Evolutionary conservation across 2,797 vertebrate genomes (phyloP), one percentile per base, ranked within the genome.

Genomic region (Neolamprologus multifasciatus): DNA sequence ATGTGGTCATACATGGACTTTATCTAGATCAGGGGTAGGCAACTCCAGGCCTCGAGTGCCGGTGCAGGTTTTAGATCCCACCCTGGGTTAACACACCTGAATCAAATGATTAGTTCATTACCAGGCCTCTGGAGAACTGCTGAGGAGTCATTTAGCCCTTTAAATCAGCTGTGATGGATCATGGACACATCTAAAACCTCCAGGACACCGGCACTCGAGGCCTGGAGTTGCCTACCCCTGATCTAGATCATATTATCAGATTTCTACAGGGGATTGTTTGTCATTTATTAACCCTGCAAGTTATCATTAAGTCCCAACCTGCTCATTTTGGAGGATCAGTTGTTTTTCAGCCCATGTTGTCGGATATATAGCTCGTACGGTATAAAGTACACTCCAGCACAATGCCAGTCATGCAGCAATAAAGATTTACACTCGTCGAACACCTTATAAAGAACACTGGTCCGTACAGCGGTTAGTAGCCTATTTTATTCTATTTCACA

Each of bases 271-370:
- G 5, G 43, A 7, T 31, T 31, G 3, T 48, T 17, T 83, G 71
- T 89, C 31, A 84, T 62, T 83, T 40, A 87, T 89, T 78, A 80
- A 92, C 84, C 77, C 62, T 29, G 43, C 2, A 67, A 9, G 64
- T 87, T 69, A 82, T 87, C 54, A 55, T 76, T 62, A 77, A 31
- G 54, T 87, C 80, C n/a, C 62, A 3, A 21, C 8, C 62, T 21
- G n/a, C 71, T 82, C 11, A 36, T 8, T 83, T 80, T 81, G 83
- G 77, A 64, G 6, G 80, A 77, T 84, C 74, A 79, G 80, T 69
- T 78, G 33, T 81, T 86, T 45, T 33, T 54, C 5, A 51, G n/a
- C 14, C 33, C 33, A 12, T 23, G 31, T 36, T 80, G 64, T 81
- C 3, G 19, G 57, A 10, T 36, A 54, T 17, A 7, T 38, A 17